Evolutionary conservation across 2,888 invertebrate species (phyloP).

Genomic region (Apocheima hispidaria): DNA sequence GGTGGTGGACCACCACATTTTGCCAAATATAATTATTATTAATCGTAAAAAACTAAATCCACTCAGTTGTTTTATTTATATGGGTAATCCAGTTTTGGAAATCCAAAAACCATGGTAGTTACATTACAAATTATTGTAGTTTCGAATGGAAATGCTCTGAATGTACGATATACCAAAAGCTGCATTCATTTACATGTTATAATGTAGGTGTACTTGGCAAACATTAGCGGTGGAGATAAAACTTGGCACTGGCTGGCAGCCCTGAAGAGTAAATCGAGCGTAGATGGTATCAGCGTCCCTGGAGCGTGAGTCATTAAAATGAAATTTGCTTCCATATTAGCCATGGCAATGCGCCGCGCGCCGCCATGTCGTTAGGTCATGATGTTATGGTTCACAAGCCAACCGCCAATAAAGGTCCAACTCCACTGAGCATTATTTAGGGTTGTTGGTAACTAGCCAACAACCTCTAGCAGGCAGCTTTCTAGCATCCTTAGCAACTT

Average conservation of each 20-base stretch:
- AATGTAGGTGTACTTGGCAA: constrained; percentile 37
- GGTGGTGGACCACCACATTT: no score
- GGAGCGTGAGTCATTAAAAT: constrained; percentile 76
- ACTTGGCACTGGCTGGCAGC: constrained; percentile 48
- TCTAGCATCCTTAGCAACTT: no score
- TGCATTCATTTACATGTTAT: constrained; percentile 39
- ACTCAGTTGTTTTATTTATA: no score
- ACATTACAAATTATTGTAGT: not conserved
- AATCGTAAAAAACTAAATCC: not conserved
- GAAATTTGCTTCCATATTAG: constrained; percentile 76
- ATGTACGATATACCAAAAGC: constrained; percentile 9
- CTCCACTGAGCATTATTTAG: not conserved
- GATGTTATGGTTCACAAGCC: constrained; percentile 24
- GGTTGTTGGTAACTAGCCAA: not conserved
- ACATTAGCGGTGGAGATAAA: constrained; percentile 46
- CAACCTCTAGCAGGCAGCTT: not conserved
- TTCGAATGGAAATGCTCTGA: constrained; percentile 26
- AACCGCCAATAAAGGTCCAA: constrained; percentile 23
- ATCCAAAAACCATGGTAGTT: not conserved
- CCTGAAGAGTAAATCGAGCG: constrained; percentile 67
- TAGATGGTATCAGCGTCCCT: constrained; percentile 66
- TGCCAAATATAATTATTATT: no score
- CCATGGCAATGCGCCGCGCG: constrained; percentile 42
- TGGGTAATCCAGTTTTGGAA: no score
- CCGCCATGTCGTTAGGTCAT: constrained; percentile 20